Conservation (phyloP, 37 sponge, comb jelly and placozoan species). For the Halisarca cf. caerulea region DNA sequence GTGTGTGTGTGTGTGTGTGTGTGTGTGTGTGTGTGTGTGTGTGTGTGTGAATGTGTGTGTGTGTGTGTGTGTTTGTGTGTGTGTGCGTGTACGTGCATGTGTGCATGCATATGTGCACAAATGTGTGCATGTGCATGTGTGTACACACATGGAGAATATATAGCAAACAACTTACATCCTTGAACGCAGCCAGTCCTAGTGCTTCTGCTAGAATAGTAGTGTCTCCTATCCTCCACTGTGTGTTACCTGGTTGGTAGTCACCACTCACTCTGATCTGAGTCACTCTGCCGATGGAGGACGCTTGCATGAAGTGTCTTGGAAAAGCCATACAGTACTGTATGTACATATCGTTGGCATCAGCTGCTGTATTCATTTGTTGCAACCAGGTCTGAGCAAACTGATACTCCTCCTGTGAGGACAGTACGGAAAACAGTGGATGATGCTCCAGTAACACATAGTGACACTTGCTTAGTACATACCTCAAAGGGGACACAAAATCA, state of each 20-base stretch:
- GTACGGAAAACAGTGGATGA: no score
- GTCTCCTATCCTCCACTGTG: slow-evolving; percentile 81
- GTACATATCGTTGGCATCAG: slow-evolving; percentile 52
- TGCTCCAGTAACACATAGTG: no score
- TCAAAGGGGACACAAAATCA: no score
- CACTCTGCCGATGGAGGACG: slow-evolving; percentile 54
- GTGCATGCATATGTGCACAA: no score
- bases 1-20: no score
- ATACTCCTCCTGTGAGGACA: background rate
- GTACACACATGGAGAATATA: no score
- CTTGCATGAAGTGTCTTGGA: slow-evolving; percentile 67
- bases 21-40: no score
- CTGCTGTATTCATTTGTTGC: slow-evolving; percentile 69
- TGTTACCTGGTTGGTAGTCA: slow-evolving; percentile 77
- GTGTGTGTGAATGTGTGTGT: no score
- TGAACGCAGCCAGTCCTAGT: slow-evolving; percentile 74
- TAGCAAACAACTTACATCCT: slow-evolving; percentile 81
- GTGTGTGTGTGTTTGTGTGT: no score
- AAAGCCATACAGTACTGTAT: slow-evolving; percentile 86
- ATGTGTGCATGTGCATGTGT: no score
- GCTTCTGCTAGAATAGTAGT: slow-evolving; percentile 63
- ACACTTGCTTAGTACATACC: background rate
- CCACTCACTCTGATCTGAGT: slow-evolving; percentile 73
- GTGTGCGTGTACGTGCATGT: no score
- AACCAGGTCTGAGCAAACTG: slow-evolving; percentile 61